Base-by-base conservation (phyloP, 2,797 vertebrate species). In the Cynodonichthys magdalenae region DNA sequence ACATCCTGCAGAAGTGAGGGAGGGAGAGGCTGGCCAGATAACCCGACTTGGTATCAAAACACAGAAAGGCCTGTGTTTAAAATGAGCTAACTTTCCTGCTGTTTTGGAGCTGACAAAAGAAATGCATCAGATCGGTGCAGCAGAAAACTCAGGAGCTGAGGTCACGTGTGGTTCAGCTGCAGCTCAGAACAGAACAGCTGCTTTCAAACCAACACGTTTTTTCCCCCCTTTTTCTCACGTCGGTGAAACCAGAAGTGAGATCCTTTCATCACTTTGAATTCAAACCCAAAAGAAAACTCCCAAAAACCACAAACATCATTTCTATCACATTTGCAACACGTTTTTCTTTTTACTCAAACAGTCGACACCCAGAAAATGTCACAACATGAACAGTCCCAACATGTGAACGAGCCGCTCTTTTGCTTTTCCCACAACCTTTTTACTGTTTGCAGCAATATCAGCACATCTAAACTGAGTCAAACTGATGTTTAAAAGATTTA, bases 1-100 rank as follows among this genome's bases (percentile, higher is more conserved):
- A 94, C 93, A 93, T 94, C 93, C 93, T 94, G 92, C 91, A 89
- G 69, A 84, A 92, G 86, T 82, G 87, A 89, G 73, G 72, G 75
- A 48, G 81, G 52, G 36, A 74, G 71, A 65, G 56, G 66, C 58
- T 61, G 72, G 75, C 77, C 80, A 80, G 79, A 80, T 71, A 84
- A 77, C 76, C 72, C 14, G 17, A 42, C 78, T 29, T 47, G 69
- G 71, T 73, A 83, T 82, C 85, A 85, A 81, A 86, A 88, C 77
- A 88, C 63, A 65, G 60, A 76, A 70, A 49, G 68, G 61, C 49
- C 66, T 77, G 74, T 61, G 69, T 79, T 74, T 56, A 45, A 55
- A 76, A 39, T 70, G 65, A 75, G 48, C 69, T 49, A 53, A 73
- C 66, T 75, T 67, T 67, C 63, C 69, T 39, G n/a, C 54, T 69